Evolutionary conservation across 2,113 vertebrate genomes (phyloP).

Genomic region (Osmerus mordax): DNA sequence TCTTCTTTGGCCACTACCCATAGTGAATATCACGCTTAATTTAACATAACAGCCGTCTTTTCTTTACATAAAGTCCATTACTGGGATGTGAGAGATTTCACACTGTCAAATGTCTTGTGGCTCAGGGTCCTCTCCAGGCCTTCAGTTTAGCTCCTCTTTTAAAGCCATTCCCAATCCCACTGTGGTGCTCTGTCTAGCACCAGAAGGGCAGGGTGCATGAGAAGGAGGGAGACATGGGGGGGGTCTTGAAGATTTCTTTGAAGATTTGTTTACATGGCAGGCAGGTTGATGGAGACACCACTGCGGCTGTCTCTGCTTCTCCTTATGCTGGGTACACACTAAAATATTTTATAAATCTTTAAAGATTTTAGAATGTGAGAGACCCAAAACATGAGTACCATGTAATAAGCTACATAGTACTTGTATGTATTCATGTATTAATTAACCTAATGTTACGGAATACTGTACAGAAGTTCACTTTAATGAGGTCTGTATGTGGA

Average conservation of each 20-base stretch:
- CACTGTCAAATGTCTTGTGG: background rate
- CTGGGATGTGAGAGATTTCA: slow-evolving; percentile 52
- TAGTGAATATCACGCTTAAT: slow-evolving; percentile 66
- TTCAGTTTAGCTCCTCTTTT: slow-evolving; percentile 50
- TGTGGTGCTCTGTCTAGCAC: slow-evolving; percentile 36
- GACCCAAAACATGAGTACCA: no score
- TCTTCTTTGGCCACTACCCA: slow-evolving; percentile 56
- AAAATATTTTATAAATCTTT: no score
- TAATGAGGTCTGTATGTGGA: background rate
- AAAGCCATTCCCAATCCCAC: slow-evolving; percentile 42
- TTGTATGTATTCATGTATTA: no score
- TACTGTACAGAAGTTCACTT: no score
- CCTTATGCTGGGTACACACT: no score
- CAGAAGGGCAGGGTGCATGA: slow-evolving; percentile 3
- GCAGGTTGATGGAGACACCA: no score
- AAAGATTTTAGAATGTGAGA: no score
- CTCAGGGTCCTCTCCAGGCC: slow-evolving; percentile 23
- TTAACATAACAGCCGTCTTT: slow-evolving; percentile 67
- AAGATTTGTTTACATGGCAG: no score
- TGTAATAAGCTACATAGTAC: no score
- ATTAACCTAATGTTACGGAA: no score
- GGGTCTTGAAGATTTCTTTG: no score
- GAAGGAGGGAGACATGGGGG: background rate
- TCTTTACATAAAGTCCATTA: slow-evolving; percentile 69
- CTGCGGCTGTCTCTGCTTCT: no score